phyloP scores from a whole-genome alignment of 1,140 invertebrate species.

The Drosophila gunungcola region DNA sequence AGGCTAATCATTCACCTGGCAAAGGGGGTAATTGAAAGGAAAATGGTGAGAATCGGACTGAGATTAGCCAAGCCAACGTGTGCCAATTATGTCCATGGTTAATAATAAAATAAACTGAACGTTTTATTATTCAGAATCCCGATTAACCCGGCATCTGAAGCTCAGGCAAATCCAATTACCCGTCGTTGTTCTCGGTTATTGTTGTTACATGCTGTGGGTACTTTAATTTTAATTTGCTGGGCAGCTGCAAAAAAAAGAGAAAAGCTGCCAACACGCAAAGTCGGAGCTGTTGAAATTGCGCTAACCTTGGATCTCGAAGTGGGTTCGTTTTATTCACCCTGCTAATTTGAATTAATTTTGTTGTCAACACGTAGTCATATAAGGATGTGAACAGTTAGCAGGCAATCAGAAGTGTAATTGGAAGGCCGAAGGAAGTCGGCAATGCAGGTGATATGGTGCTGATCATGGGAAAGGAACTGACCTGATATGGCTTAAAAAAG shows the following conservation, averaged over 20 bases:
- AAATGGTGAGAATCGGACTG: slow-evolving; percentile 51
- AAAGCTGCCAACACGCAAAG: slow-evolving; percentile 65
- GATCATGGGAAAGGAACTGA: slow-evolving; percentile 26
- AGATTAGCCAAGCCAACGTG: slow-evolving; percentile 53
- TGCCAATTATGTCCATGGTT: slow-evolving; percentile 72
- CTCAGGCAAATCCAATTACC: slow-evolving; percentile 49
- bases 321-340: slow-evolving; percentile 32
- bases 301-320: slow-evolving; percentile 63
- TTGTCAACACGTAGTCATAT: slow-evolving; percentile 80
- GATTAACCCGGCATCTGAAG: slow-evolving; percentile 26
- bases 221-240: slow-evolving; percentile 48
- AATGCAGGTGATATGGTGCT: slow-evolving; percentile 4
- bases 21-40: slow-evolving; percentile 1
- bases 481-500: slow-evolving; percentile 1
- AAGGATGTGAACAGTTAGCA: slow-evolving; percentile 71
- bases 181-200: slow-evolving; percentile 27
- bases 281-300: slow-evolving; percentile 75
- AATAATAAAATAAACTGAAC: slow-evolving; percentile 64
- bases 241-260: slow-evolving; percentile 56
- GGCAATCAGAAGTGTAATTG: slow-evolving; percentile 53
- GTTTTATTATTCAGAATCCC: slow-evolving; percentile 57
- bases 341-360: slow-evolving; percentile 82
- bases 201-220: slow-evolving; percentile 37
- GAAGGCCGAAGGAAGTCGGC: slow-evolving; percentile 27
- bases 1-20: slow-evolving; percentile 26